Percentiles rank a stretch among this genome's conserved stretches.
phyloP scores from a whole-genome alignment of 2,797 vertebrate species.

The Chaetophractus vellerosus region DNA sequence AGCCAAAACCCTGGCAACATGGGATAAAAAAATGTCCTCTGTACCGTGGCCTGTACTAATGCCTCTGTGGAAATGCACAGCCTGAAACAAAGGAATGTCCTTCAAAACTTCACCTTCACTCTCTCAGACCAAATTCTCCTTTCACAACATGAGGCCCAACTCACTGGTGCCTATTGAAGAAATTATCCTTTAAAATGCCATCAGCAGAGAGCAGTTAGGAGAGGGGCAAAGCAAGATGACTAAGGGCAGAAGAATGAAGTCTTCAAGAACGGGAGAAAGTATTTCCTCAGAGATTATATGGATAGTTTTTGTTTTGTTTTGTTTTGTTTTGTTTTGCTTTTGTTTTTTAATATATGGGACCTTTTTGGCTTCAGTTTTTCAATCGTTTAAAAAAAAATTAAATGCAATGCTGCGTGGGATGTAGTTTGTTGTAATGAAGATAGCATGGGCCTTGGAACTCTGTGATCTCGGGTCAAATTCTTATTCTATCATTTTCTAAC shows the following conservation, averaged over 20 bases:
- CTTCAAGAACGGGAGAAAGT: background rate
- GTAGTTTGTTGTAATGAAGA: background rate
- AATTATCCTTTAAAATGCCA: background rate
- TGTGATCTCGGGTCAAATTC: background rate
- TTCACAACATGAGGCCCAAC: background rate
- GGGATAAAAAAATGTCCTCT: background rate
- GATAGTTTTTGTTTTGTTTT: background rate
- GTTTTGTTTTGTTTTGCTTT: no score
- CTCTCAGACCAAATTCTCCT: background rate
- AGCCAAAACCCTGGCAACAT: background rate
- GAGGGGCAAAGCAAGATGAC: background rate
- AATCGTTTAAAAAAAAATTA: background rate
- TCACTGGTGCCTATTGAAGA: background rate
- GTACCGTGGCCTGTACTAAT: background rate
- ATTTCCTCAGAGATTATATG: background rate
- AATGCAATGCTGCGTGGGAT: background rate
- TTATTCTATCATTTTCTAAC: background rate
- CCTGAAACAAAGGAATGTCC: background rate
- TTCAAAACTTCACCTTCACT: background rate
- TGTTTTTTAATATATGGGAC: background rate
- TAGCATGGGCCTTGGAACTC: background rate
- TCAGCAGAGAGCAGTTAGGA: background rate
- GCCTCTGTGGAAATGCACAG: background rate
- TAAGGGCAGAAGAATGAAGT: background rate
- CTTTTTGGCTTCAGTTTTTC: slow-evolving; percentile 25